Percentiles rank a stretch among this genome's conserved stretches.
phyloP scores from a whole-genome alignment of 2,797 vertebrate genomes.

The Thamnophis elegans region DNA sequence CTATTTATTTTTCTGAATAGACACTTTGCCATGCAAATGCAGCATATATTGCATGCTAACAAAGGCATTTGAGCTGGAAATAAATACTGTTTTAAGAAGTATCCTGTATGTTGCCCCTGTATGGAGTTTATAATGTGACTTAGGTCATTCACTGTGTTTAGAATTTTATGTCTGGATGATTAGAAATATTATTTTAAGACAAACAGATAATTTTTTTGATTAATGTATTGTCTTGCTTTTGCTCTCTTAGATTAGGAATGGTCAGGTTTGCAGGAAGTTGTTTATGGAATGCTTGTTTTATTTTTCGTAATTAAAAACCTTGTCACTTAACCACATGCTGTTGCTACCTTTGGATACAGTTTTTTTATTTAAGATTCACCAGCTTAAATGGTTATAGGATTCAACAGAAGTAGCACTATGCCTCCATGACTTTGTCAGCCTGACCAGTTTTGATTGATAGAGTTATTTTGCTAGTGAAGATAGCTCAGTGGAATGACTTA shows the following conservation, averaged over 20 bases:
- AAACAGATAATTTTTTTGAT: slow-evolving; percentile 2
- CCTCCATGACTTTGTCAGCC: neutral
- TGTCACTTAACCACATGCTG: neutral
- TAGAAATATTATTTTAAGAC: neutral
- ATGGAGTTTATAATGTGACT: slow-evolving; percentile 12
- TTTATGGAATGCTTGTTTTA: neutral
- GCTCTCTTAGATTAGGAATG: neutral
- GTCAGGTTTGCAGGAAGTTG: neutral
- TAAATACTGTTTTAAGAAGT: neutral
- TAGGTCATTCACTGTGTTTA: neutral
- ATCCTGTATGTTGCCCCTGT: neutral
- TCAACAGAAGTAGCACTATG: neutral
- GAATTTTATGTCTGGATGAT: neutral
- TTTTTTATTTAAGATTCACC: neutral
- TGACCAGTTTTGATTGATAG: neutral
- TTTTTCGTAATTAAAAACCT: slow-evolving; percentile 24
- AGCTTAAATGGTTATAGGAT: neutral
- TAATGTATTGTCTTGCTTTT: neutral
- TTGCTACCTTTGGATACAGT: neutral
- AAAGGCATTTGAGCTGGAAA: neutral
- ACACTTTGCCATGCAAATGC: slow-evolving; percentile 20
- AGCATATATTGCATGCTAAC: slow-evolving; percentile 33
- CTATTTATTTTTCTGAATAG: neutral
- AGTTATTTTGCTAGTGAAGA: neutral
- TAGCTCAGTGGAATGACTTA: neutral